A percentile compares a stretch with the other conserved stretches of the same genome.
Conservation (phyloP, 2,797 vertebrate genomes). For the Platyrinchus mystaceus region DNA sequence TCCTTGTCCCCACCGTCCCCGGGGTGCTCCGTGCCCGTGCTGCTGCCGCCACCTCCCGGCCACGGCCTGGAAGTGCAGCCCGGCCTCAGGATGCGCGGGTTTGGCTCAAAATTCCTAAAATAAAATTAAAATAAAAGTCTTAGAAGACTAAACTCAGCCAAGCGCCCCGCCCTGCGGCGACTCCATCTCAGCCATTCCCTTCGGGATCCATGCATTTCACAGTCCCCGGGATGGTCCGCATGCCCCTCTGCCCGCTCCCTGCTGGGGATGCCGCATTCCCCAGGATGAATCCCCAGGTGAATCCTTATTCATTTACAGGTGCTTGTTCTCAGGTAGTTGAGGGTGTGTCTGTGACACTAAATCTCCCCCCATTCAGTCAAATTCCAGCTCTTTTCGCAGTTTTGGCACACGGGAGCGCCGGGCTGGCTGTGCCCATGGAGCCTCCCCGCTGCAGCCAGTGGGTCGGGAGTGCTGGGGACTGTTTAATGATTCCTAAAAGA, state of each 20-base stretch:
- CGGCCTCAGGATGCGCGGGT: neutral
- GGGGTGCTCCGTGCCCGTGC: neutral
- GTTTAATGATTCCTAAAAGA: neutral
- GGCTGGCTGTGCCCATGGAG: neutral
- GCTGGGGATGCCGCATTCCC: neutral
- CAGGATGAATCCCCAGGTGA: neutral
- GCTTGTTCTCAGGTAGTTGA: neutral
- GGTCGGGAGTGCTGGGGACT: neutral
- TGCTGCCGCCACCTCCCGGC: neutral
- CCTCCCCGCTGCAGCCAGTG: neutral
- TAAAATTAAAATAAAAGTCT: neutral
- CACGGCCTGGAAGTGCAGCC: rapidly evolving
- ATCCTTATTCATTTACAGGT: neutral
- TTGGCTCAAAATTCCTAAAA: neutral
- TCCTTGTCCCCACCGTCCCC: neutral
- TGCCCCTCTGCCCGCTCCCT: neutral
- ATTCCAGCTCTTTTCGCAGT: neutral
- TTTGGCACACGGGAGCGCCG: neutral
- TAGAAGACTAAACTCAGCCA: rapidly evolving
- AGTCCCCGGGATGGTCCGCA: neutral
- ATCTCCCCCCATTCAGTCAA: neutral
- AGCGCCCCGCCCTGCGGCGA: neutral
- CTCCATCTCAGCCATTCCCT: neutral
- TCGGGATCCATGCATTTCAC: neutral
- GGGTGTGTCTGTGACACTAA: neutral